Evolutionary conservation across 2,113 vertebrate species (phyloP).

Genomic region (Sialia sialis): DNA sequence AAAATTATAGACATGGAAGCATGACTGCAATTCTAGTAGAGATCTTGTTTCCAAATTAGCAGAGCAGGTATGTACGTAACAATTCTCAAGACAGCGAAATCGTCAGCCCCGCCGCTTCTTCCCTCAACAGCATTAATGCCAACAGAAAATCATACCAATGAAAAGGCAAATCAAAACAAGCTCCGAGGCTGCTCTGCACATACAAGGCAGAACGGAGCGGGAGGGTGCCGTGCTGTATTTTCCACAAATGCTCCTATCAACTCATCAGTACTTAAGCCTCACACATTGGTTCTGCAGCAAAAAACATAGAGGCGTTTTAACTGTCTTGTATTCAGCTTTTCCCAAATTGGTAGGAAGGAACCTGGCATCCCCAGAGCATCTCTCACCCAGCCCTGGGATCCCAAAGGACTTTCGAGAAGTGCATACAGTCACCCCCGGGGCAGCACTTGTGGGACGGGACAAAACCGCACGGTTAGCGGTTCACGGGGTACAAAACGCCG

Average conservation of each 20-base stretch:
- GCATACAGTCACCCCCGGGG: neutral
- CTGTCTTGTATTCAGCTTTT: neutral
- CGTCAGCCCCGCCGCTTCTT: neutral
- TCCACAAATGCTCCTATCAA: neutral
- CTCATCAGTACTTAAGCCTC: neutral
- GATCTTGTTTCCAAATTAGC: neutral
- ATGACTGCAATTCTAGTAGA: neutral
- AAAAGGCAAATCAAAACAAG: slow-evolving; percentile 34
- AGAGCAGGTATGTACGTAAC: neutral
- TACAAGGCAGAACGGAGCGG: neutral
- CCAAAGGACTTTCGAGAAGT: neutral
- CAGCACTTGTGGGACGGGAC: neutral
- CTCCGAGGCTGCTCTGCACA: neutral
- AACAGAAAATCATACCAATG: neutral
- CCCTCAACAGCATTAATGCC: neutral
- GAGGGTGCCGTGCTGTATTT: neutral
- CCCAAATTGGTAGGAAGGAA: neutral
- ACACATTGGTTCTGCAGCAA: neutral
- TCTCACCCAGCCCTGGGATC: neutral
- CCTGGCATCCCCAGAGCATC: neutral
- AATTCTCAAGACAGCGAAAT: neutral
- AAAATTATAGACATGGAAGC: neutral
- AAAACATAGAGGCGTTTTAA: neutral
- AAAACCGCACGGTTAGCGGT: neutral
- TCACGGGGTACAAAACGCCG: neutral